Evolutionary conservation across 2,113 vertebrate species (phyloP).

Genomic region (Peucedramus taeniatus): DNA sequence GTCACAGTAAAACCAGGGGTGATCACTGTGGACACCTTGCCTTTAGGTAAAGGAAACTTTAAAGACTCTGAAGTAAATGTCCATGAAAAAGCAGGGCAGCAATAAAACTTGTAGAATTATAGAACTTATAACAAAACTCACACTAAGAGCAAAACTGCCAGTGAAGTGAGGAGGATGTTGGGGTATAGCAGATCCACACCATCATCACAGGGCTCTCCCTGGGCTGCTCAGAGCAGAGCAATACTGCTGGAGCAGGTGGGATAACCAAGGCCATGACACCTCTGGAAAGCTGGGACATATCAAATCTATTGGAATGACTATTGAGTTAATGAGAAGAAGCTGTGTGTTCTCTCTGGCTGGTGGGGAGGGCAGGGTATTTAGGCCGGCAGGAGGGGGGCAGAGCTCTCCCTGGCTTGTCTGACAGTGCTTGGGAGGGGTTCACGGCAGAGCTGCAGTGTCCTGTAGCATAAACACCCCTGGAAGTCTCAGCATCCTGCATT

Average conservation of each 20-base stretch:
- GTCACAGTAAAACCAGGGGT: background rate
- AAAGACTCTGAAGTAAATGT: background rate
- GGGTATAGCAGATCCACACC: background rate
- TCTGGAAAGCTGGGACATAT: background rate
- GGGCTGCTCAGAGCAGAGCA: background rate
- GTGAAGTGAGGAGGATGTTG: background rate
- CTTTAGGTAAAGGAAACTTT: background rate
- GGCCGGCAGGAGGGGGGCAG: background rate
- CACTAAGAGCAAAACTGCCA: background rate
- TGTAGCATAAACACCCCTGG: accelerated
- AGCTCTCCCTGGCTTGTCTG: accelerated
- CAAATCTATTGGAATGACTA: background rate
- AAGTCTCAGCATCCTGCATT: accelerated
- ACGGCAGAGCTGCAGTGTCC: background rate
- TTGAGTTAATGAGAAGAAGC: background rate
- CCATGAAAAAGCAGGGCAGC: background rate
- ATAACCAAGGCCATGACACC: background rate
- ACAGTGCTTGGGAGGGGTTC: accelerated
- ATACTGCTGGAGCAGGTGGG: background rate
- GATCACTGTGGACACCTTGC: accelerated
- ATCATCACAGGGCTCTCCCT: background rate
- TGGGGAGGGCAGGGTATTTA: background rate
- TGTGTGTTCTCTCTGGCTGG: background rate
- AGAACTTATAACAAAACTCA: background rate
- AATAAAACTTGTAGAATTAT: background rate